Conservation (phyloP, 2,888 invertebrate species). For the Spialia ferax region DNA sequence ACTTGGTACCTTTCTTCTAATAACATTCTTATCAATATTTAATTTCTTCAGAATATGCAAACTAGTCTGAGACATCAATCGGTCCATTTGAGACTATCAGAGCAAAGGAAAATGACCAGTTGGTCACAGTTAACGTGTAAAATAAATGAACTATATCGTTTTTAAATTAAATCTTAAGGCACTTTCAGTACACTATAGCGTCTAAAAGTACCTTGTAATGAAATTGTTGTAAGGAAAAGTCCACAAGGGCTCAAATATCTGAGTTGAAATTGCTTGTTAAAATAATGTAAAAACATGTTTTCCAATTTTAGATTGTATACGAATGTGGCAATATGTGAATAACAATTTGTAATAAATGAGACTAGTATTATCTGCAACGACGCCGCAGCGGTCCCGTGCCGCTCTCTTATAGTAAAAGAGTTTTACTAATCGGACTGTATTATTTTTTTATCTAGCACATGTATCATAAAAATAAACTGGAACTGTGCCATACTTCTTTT, state of each 20-base stretch:
- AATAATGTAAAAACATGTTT: constrained; percentile 72
- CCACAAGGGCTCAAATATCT: constrained; percentile 59
- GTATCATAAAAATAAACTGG: constrained; percentile 84
- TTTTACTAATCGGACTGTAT: constrained; percentile 84
- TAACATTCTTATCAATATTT: constrained; percentile 1
- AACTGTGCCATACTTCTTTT: constrained; percentile 80
- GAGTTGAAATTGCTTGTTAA: constrained; percentile 76
- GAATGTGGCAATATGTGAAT: constrained; percentile 47
- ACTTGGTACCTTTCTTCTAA: constrained; percentile 6
- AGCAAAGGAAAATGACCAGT: constrained; percentile 50
- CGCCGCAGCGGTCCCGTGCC: constrained; percentile 41
- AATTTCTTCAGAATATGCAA: constrained; percentile 3
- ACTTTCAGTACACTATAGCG: constrained; percentile 65
- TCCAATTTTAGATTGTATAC: constrained; percentile 71
- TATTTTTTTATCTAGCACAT: constrained; percentile 86
- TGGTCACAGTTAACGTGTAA: constrained; percentile 64
- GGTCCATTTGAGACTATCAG: constrained; percentile 52
- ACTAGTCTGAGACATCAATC: constrained; percentile 56
- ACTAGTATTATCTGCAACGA: constrained; percentile 55
- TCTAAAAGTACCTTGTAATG: constrained; percentile 66
- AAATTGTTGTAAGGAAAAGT: constrained; percentile 59
- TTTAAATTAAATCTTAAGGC: constrained; percentile 74
- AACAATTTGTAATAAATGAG: constrained; percentile 53
- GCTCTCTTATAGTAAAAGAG: constrained; percentile 63
- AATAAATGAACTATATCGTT: constrained; percentile 79